Percentiles rank a stretch among this genome's conserved stretches.
These are phyloP conservation scores for Cartodere bifasciata DNA, from an alignment of 2,888 invertebrate genomes.

Conservation along the genomic window DNA sequence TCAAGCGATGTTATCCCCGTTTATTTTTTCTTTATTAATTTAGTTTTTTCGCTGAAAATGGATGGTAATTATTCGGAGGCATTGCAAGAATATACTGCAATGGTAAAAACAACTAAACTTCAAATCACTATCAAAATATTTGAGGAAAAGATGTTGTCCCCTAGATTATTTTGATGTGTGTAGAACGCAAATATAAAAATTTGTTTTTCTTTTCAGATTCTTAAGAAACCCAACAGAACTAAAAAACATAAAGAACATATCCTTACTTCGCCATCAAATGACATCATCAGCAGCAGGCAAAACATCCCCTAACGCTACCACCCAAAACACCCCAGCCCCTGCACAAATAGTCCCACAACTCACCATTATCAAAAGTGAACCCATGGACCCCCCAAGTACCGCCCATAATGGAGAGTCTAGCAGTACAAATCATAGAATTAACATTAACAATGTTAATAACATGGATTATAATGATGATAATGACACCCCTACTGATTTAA, in stretches of 20 bases:
- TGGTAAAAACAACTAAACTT: too few species aligned
- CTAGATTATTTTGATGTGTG: too few species aligned
- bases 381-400: conserved; percentile 18
- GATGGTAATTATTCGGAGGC: too few species aligned
- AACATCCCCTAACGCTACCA: conserved; percentile 22
- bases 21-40: too few species aligned
- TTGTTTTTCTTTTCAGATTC: conserved; percentile 52
- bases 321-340: conserved; percentile 20
- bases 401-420: conserved; percentile 8
- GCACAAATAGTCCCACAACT: conserved; percentile 18
- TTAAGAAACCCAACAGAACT: conserved; percentile 85
- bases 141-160: too few species aligned
- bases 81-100: too few species aligned
- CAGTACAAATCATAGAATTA: conserved; percentile 16
- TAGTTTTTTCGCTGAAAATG: too few species aligned
- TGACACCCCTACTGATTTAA: conserved; percentile 35
- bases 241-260: conserved; percentile 89
- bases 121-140: too few species aligned
- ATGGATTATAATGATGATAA: conserved; percentile 28
- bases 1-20: too few species aligned
- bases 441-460: conserved; percentile 9
- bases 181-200: too few species aligned
- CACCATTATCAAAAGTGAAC: conserved; percentile 24
- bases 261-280: conserved; percentile 71
- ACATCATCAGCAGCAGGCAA: conserved; percentile 40